These are phyloP conservation scores for Silurus aristotelis DNA, from an alignment of 2,797 vertebrate species.

Conservation along the genomic window DNA sequence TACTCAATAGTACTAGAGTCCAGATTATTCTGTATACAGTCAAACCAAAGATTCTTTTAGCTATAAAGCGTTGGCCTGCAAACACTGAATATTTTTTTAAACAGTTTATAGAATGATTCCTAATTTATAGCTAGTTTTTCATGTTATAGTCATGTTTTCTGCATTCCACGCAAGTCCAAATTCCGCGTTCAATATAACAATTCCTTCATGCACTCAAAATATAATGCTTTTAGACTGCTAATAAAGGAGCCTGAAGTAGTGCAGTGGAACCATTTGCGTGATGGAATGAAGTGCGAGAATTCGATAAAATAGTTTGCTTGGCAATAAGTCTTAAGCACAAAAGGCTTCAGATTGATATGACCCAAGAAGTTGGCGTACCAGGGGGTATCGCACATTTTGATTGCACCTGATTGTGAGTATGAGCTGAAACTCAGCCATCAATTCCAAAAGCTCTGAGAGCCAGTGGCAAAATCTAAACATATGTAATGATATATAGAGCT, in stretches of 20 bases:
- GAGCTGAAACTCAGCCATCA: not conserved
- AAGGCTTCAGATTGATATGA: slow-evolving; percentile 10
- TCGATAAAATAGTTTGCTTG: slow-evolving; percentile 13
- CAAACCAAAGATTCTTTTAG: not conserved
- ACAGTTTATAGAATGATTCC: not conserved
- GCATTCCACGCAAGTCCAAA: not conserved
- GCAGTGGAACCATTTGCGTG: not conserved
- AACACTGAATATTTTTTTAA: not conserved
- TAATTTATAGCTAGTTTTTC: not conserved
- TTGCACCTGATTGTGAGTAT: slow-evolving; percentile 7
- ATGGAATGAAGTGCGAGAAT: not conserved
- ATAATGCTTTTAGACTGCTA: not conserved
- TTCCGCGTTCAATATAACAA: not conserved
- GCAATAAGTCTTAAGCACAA: not conserved
- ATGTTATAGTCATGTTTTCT: not conserved
- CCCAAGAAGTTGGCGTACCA: not conserved
- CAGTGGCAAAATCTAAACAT: slow-evolving; percentile 3
- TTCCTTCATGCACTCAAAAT: not conserved
- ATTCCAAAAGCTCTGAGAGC: not conserved
- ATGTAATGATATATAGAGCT: not conserved
- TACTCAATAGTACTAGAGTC: not conserved
- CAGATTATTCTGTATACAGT: not conserved
- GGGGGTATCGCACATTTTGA: not conserved
- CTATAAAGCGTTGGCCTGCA: not conserved
- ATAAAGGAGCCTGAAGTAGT: not conserved